A percentile compares a stretch with the other conserved stretches of the same genome.
Evolutionary conservation across 1,140 invertebrate genomes (phyloP).

Genomic region (Drosophila nigrodunni): DNA sequence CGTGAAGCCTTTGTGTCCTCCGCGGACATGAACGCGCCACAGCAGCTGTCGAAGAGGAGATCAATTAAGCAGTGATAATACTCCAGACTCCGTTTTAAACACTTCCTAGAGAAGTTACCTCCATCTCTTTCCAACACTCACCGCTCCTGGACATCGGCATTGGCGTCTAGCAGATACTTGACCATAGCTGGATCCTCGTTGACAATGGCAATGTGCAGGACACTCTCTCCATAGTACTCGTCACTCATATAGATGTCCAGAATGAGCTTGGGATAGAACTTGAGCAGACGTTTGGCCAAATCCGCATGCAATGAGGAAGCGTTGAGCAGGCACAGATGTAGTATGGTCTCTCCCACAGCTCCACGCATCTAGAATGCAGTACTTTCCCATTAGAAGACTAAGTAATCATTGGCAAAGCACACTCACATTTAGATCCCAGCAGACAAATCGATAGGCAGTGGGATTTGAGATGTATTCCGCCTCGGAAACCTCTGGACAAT

Average conservation of each 20-base stretch:
- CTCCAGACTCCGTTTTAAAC: too few species aligned
- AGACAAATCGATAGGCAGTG: slow-evolving; percentile 91
- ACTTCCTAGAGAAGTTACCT: not conserved
- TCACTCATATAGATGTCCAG: slow-evolving; percentile 98
- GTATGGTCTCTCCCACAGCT: slow-evolving; percentile 96
- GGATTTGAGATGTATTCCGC: slow-evolving; percentile 87
- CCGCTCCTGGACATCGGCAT: slow-evolving; percentile 95
- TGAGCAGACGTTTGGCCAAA: slow-evolving; percentile 95
- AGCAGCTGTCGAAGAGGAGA: slow-evolving; percentile 86
- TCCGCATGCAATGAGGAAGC: slow-evolving; percentile 96
- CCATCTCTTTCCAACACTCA: slow-evolving; percentile 18
- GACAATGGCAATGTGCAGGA: slow-evolving; percentile 98
- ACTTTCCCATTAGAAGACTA: not conserved
- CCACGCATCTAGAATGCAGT: slow-evolving; percentile 90
- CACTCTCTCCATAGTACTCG: slow-evolving; percentile 97
- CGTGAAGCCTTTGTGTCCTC: slow-evolving; percentile 98
- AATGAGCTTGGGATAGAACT: slow-evolving; percentile 97
- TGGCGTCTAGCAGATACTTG: slow-evolving; percentile 96
- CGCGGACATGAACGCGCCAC: slow-evolving; percentile 98
- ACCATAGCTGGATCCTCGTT: slow-evolving; percentile 99
- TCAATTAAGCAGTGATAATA: not conserved
- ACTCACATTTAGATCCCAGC: slow-evolving; percentile 93
- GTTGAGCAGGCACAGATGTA: slow-evolving; percentile 97
- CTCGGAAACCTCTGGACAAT: slow-evolving; percentile 87
- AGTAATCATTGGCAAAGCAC: accelerated